These are phyloP conservation scores for Lota lota DNA, from an alignment of 2,113 vertebrate species.

Conservation along the genomic window DNA sequence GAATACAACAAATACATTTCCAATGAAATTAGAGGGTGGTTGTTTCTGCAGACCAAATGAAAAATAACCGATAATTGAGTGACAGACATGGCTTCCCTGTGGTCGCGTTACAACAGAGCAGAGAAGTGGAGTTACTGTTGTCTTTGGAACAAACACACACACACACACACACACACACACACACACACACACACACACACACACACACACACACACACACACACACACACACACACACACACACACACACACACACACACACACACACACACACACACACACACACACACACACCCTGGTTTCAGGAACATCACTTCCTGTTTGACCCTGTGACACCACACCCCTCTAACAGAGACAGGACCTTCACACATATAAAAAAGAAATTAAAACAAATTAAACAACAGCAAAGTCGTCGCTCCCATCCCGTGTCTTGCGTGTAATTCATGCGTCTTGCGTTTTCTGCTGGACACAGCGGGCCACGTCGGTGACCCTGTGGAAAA, in stretches of 20 bases:
- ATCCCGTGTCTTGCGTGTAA: slow-evolving; percentile 10
- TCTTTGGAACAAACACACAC: slow-evolving; percentile 62
- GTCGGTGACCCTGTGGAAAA: background rate
- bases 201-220: background rate
- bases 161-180: background rate
- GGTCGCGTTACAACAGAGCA: slow-evolving; percentile 36
- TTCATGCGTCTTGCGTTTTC: slow-evolving; percentile 1
- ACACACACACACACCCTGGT: slow-evolving; percentile 11
- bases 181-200: background rate
- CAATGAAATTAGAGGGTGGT: background rate
- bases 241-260: slow-evolving; percentile 2
- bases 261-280: background rate
- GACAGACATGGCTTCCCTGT: slow-evolving; percentile 20
- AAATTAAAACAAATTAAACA: background rate
- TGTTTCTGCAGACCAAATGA: slow-evolving; percentile 31
- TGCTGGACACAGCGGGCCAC: background rate
- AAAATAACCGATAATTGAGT: slow-evolving; percentile 20
- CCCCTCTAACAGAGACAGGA: background rate
- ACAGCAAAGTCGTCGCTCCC: slow-evolving; percentile 1
- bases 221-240: slow-evolving; percentile 1
- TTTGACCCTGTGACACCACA: too few relatives aligned
- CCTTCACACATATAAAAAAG: slow-evolving; percentile 8
- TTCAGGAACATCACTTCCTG: too few relatives aligned
- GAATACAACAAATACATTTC: slow-evolving; percentile 37
- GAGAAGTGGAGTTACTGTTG: slow-evolving; percentile 50